Percentiles rank a stretch among this genome's conserved stretches.
Evolutionary conservation across 2,113 vertebrate genomes (phyloP).

Genomic region (Indicator maculatus): DNA sequence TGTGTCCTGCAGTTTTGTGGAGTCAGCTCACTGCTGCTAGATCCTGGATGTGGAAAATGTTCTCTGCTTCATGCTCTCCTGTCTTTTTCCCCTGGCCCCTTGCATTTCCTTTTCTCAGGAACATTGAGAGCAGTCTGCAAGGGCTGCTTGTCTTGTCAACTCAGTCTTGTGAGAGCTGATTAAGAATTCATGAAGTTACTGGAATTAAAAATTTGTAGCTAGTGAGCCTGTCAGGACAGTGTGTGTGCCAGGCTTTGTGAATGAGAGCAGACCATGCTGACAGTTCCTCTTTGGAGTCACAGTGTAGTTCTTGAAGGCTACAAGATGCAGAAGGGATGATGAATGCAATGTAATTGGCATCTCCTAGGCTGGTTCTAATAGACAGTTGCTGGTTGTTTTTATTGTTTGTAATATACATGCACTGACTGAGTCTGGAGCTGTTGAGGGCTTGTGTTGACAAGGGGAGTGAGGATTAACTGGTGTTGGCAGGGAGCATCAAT

Average conservation of each 20-base stretch:
- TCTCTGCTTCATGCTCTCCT: background rate
- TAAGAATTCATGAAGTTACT: background rate
- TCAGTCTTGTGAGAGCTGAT: background rate
- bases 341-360: background rate
- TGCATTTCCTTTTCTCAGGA: background rate
- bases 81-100: too few relatives aligned
- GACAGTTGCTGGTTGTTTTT: background rate
- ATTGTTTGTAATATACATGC: fast-evolving
- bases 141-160: background rate
- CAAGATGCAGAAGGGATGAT: background rate
- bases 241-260: background rate
- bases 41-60: background rate
- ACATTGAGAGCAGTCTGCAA: background rate
- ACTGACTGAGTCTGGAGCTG: background rate
- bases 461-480: background rate
- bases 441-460: background rate
- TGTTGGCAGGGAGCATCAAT: background rate
- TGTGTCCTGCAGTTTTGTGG: background rate
- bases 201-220: background rate
- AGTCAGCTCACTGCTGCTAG: background rate
- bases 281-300: background rate
- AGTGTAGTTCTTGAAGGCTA: background rate
- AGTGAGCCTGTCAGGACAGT: background rate
- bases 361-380: background rate
- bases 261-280: background rate